phyloP scores from a whole-genome alignment of 2,797 vertebrate genomes.

The Eutrigla gurnardus region DNA sequence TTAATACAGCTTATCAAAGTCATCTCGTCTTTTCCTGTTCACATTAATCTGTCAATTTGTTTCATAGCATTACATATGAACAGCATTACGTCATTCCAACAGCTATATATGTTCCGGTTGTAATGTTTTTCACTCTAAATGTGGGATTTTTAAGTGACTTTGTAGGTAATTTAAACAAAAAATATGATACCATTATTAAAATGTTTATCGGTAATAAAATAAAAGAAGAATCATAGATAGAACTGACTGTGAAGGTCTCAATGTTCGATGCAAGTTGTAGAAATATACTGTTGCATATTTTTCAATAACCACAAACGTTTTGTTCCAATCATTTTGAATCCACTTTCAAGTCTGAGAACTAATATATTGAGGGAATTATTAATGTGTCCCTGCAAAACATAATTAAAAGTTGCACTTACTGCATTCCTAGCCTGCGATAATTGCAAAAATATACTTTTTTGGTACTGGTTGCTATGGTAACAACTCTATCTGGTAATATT shows the following conservation, averaged over 20 bases:
- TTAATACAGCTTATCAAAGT: constrained; percentile 48
- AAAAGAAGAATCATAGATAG: background rate
- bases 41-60: constrained; percentile 43
- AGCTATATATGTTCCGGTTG: background rate
- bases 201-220: background rate
- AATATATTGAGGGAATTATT: background rate
- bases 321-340: background rate
- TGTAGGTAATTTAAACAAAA: background rate
- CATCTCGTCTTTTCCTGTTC: constrained; percentile 45
- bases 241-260: background rate
- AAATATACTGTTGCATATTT: background rate
- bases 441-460: too few species aligned
- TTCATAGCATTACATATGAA: constrained; percentile 46
- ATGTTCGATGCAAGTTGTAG: background rate
- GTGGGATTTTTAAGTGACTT: background rate
- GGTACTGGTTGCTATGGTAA: too few species aligned
- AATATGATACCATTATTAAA: background rate
- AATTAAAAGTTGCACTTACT: background rate
- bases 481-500: too few species aligned
- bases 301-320: background rate
- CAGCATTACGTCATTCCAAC: constrained; percentile 40
- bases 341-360: background rate
- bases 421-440: background rate
- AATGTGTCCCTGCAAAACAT: background rate
- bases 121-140: background rate